These are phyloP conservation scores for Pyrgilauda ruficollis DNA, from an alignment of 2,113 vertebrate species.

Conservation along the genomic window DNA sequence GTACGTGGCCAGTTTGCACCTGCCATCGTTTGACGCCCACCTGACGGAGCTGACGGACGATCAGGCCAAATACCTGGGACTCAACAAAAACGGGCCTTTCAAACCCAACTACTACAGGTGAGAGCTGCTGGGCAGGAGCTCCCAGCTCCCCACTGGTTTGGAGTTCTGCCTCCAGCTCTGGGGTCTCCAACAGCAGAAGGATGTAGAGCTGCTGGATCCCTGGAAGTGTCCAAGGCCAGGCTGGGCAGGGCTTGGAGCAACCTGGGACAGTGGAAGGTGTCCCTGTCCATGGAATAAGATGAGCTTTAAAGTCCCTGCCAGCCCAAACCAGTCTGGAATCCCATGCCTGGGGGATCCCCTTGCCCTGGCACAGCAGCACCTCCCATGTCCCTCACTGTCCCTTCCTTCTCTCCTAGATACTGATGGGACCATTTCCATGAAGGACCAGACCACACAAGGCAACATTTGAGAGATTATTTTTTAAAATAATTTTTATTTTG, in stretches of 20 bases:
- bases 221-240: fast-evolving
- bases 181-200: not conserved
- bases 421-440: conserved; percentile 70
- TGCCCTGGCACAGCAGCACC: not conserved
- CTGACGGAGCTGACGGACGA: conserved; percentile 84
- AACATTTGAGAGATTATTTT: conserved; percentile 77
- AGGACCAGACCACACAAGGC: conserved; percentile 76
- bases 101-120: conserved; percentile 85
- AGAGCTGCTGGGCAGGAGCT: fast-evolving
- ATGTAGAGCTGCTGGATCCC: not conserved
- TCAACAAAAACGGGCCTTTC: conserved; percentile 87
- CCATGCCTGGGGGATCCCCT: not conserved
- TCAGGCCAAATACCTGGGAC: conserved; percentile 85
- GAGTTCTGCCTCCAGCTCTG: not conserved
- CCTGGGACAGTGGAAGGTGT: fast-evolving
- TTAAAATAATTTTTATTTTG: conserved; percentile 68
- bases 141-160: fast-evolving
- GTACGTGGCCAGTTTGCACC: conserved; percentile 84
- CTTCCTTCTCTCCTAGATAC: conserved; percentile 70
- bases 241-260: fast-evolving
- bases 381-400: not conserved
- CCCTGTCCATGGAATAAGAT: not conserved
- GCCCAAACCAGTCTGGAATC: not conserved
- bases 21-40: conserved; percentile 84
- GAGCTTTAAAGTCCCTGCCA: not conserved